A percentile compares a stretch with the other conserved stretches of the same genome.
These are phyloP conservation scores for Arge pagana DNA, from an alignment of 2,888 invertebrate species.

Conservation along the genomic window DNA sequence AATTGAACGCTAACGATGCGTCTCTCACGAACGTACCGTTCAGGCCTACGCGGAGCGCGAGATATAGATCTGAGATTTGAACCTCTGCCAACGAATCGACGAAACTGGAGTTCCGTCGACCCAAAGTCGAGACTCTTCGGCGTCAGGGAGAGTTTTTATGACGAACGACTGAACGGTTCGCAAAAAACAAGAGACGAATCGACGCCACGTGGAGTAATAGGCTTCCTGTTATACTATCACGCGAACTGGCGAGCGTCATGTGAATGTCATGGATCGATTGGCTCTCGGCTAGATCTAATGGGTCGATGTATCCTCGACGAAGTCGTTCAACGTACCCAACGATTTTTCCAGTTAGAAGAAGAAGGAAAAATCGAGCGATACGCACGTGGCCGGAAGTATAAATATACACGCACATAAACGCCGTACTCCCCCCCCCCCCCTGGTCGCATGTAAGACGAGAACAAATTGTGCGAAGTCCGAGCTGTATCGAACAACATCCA, in stretches of 20 bases:
- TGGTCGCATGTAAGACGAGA: too few relatives aligned
- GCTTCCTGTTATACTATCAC: background rate
- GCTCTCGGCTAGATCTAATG: too few relatives aligned
- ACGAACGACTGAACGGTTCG: background rate
- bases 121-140: background rate
- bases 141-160: background rate
- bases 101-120: background rate
- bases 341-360: too few relatives aligned
- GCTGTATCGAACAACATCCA: too few relatives aligned
- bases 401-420: too few relatives aligned
- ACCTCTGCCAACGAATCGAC: slow-evolving; percentile 9
- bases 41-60: background rate
- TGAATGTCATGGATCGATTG: slow-evolving; percentile 1
- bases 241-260: background rate
- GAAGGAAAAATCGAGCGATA: too few relatives aligned
- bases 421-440: too few relatives aligned
- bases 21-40: background rate
- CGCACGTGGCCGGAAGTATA: slow-evolving; percentile 11
- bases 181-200: background rate
- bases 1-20: background rate
- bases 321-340: too few relatives aligned
- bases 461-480: too few relatives aligned
- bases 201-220: background rate
- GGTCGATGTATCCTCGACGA: too few relatives aligned
- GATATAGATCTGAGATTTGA: slow-evolving; percentile 6